Base-by-base conservation (phyloP, 2,113 vertebrate genomes). In the Python bivittatus region DNA sequence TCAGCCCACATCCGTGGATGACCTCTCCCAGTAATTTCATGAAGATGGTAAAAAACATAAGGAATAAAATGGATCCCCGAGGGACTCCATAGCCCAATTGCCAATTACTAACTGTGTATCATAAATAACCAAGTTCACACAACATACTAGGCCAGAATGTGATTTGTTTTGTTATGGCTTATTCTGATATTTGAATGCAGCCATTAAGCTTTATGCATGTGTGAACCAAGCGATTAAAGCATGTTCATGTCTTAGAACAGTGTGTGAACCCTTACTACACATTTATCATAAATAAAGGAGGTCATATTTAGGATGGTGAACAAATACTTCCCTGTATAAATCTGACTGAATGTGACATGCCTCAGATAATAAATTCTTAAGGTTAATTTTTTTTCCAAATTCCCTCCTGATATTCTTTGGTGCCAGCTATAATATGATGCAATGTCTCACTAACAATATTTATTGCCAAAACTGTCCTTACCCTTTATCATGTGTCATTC, bases 271-370 rank as follows among this genome's bases (percentile, higher is more conserved):
- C 17, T 79, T 79, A 79, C 33, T 22, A 79, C 15, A 42, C 72
- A 79, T 33, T 38, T 20, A 42, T 83, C 44, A 88, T 88, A 12
- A 89, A 33, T 29, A 23, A 17, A 4, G 53, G 29, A 64, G 23
- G 68, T n/a, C 42, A 22, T 20, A 48, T 15, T 57, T 33, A 20
- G 13, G 13, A 6, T 38, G 6, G 8, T 58, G 29, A 87, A 72
- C 88, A 84, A 83, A 84, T 53, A 79, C 15, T 58, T 92, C 27
- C 79, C 42, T 42, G 79, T 58, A 84, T 94, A 92, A 91, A 52
- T 90, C 56, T 60, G 17, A 29, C 8, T 29, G 29, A n/a, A 56
- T 91, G 48, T 68, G 60, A 54, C 48, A 68, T 57, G 23, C 29
- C 42, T 85, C 44, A n/a, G 44, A 91, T 84, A 68, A 90, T 88